Percentiles rank a stretch among this genome's conserved stretches.
Conservation (phyloP, 2,888 invertebrate genomes). For the Eucera pruinosa region DNA sequence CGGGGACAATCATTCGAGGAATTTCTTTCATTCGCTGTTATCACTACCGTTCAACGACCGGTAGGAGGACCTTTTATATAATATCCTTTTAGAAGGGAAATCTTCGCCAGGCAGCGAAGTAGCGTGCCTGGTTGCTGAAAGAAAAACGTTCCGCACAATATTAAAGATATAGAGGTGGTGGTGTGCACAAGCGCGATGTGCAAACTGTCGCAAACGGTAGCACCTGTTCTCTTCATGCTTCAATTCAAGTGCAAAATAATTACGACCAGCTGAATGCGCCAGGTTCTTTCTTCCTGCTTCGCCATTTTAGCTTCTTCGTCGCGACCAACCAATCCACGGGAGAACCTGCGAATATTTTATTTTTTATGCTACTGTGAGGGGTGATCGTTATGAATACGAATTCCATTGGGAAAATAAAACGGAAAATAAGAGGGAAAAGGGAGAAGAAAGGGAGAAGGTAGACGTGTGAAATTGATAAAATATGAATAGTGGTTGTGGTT, state of each 20-base stretch:
- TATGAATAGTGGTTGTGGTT: too few relatives aligned
- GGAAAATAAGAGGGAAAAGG: too few relatives aligned
- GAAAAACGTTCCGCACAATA: slow-evolving; percentile 47
- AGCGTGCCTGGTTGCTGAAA: slow-evolving; percentile 6
- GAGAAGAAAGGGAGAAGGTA: too few relatives aligned
- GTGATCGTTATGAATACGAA: not conserved
- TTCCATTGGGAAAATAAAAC: too few relatives aligned
- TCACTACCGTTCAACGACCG: slow-evolving; percentile 26
- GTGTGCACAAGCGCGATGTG: not conserved
- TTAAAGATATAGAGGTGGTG: not conserved
- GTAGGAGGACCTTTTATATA: slow-evolving; percentile 17
- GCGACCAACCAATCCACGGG: too few relatives aligned
- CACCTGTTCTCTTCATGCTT: slow-evolving; percentile 33
- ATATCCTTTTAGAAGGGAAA: slow-evolving; percentile 29
- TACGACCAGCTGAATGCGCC: slow-evolving; percentile 37
- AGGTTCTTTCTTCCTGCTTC: not conserved
- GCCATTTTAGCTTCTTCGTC: not conserved
- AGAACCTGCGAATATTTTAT: not conserved
- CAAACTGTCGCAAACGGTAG: slow-evolving; percentile 43
- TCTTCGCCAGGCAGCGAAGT: slow-evolving; percentile 6
- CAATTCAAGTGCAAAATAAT: slow-evolving; percentile 54
- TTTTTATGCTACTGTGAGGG: not conserved
- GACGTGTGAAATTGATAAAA: too few relatives aligned
- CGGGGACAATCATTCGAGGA: slow-evolving; percentile 48
- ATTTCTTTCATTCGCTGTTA: slow-evolving; percentile 52